Evolutionary conservation across 2,113 vertebrate genomes (phyloP).

Genomic region (Dryoscopus gambensis): DNA sequence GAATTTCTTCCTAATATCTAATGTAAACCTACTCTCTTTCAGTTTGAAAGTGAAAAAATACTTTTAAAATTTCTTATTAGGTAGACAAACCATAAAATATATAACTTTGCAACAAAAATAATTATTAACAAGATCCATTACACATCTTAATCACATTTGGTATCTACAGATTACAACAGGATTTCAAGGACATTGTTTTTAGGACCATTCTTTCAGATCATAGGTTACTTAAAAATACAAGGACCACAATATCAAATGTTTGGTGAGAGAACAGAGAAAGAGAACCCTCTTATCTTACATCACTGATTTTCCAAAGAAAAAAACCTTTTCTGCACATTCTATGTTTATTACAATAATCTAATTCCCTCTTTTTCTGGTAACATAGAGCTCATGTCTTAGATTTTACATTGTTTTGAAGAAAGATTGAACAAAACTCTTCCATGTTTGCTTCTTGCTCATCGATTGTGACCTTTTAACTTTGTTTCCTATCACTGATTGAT

Average conservation of each 20-base stretch:
- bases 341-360: background rate
- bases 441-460: background rate
- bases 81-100: background rate
- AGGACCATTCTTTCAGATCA: background rate
- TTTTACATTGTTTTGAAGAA: background rate
- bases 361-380: background rate
- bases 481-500: background rate
- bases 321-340: background rate
- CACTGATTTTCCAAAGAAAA: background rate
- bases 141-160: background rate
- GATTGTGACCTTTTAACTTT: background rate
- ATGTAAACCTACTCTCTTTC: background rate
- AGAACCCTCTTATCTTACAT: background rate
- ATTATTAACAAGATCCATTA: background rate
- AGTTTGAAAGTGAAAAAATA: background rate
- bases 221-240: background rate
- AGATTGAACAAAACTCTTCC: background rate
- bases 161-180: background rate
- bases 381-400: background rate
- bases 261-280: background rate
- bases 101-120: background rate
- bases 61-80: background rate
- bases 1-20: background rate
- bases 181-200: background rate
- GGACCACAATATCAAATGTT: background rate